A percentile compares a stretch with the other conserved stretches of the same genome.
phyloP scores from a whole-genome alignment of 2,113 vertebrate species.

The Tretioscincus oriximinensis region DNA sequence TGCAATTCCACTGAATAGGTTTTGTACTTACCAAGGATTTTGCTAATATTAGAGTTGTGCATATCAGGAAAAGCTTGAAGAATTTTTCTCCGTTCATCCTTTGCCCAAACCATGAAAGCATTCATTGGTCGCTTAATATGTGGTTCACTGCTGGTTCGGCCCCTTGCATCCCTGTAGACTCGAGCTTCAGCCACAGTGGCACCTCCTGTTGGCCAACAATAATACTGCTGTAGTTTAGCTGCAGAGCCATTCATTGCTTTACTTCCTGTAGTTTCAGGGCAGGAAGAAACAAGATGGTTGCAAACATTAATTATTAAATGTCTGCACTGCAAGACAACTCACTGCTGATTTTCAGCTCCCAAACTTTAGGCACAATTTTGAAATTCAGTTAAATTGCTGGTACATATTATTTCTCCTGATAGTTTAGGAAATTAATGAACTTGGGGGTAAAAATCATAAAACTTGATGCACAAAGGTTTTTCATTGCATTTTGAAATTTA shows the following conservation, averaged over 20 bases:
- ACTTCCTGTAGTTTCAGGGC: constrained; percentile 83
- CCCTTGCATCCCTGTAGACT: constrained; percentile 94
- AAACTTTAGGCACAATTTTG: not conserved
- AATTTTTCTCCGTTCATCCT: constrained; percentile 97
- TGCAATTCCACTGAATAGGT: too few species aligned
- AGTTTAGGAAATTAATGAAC: not conserved
- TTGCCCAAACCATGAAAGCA: constrained; percentile 99
- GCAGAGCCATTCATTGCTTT: constrained; percentile 90
- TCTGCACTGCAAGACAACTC: constrained; percentile 29
- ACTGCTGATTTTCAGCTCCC: constrained; percentile 31
- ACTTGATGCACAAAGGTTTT: not conserved
- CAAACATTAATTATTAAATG: constrained; percentile 81
- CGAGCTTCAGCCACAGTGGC: constrained; percentile 93
- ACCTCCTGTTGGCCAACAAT: constrained; percentile 98
- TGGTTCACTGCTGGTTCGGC: constrained; percentile 93
- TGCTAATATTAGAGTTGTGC: constrained; percentile 99
- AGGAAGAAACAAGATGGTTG: constrained; percentile 82
- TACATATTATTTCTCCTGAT: not conserved
- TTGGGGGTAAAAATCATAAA: not conserved
- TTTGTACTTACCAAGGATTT: constrained; percentile 90
- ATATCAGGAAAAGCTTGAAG: constrained; percentile 99
- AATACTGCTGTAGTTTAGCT: constrained; percentile 92
- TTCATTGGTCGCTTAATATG: constrained; percentile 99
- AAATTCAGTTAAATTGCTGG: not conserved
- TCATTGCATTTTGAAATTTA: not conserved